phyloP scores from a whole-genome alignment of 2,797 vertebrate genomes.

The Carduelis carduelis region DNA sequence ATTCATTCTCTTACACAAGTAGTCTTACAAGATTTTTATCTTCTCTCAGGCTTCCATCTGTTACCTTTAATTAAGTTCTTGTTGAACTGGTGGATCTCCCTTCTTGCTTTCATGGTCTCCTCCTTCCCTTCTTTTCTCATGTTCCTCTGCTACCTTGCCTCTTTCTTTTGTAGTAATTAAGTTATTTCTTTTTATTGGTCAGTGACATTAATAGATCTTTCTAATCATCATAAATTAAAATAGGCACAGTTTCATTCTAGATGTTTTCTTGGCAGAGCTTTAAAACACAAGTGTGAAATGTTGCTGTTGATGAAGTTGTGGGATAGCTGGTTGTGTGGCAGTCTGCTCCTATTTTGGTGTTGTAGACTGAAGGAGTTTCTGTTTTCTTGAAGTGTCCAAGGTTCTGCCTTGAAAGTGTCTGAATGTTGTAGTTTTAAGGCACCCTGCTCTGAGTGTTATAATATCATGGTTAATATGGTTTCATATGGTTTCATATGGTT shows the following conservation, averaged over 20 bases:
- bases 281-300: not conserved
- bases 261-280: not conserved
- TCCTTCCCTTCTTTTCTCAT: not conserved
- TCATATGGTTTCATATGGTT: not conserved
- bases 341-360: not conserved
- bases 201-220: not conserved
- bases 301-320: not conserved
- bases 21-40: not conserved
- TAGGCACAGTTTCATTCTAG: not conserved
- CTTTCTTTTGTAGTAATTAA: not conserved
- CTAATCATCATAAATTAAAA: not conserved
- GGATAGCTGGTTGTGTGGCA: not conserved
- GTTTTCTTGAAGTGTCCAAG: not conserved
- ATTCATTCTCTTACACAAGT: not conserved
- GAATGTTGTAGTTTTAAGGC: not conserved
- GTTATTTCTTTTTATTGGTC: not conserved
- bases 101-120: not conserved
- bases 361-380: not conserved
- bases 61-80: slow-evolving; percentile 23
- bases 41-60: not conserved
- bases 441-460: not conserved
- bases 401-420: not conserved
- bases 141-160: not conserved
- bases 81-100: not conserved
- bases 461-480: not conserved